Base-by-base conservation (phyloP, 2,888 invertebrate species). In the Willowsia nigromaculata region DNA sequence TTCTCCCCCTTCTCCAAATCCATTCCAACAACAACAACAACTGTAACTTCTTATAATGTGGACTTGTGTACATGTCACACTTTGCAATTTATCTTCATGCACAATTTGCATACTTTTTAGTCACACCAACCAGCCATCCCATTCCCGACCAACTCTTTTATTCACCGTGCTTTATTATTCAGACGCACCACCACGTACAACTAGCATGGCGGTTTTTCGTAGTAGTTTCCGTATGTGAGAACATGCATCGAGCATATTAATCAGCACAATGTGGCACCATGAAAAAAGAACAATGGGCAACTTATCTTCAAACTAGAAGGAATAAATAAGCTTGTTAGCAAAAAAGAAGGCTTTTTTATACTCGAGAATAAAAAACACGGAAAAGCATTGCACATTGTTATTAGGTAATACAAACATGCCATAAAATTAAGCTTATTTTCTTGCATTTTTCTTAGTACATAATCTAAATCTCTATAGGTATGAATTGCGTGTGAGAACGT, bases 21-120 rank as follows among this genome's bases (percentile, higher is more conserved):
- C 11, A 37, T 0, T 9, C 9, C 7, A 71, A 18, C 71, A 71
- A 37, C n/a, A 68, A 40, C 68, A 68, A 33, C 37, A 40, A 71
- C 27, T 68, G 33, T 59, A 33, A 71, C n/a, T 13, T 18, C 18
- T n/a, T n/a, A 56, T 15, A 40, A 18, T 13, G 22, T 7, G 30
- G 30, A 56, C 71, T 71, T 25, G 71, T 43, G 71, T 43, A 43
- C 71, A 43, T 71, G 71, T 71, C 71, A 71, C 71, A 25, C 71
- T n/a, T n/a, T n/a, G n/a, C 71, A 71, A 71, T 71, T 71, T 71
- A 71, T 71, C 71, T 71, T 71, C 71, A 43, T 71, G 71, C 71
- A 71, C 71, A 71, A 71, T 71, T 71, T 71, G 71, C 71, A 71
- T 71, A 71, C 71, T 71, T 37, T n/a, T 71, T 71, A 22, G 71